Evolutionary conservation across 2,797 vertebrate species (phyloP).

Genomic region (Enteromius afrohamiltoni): DNA sequence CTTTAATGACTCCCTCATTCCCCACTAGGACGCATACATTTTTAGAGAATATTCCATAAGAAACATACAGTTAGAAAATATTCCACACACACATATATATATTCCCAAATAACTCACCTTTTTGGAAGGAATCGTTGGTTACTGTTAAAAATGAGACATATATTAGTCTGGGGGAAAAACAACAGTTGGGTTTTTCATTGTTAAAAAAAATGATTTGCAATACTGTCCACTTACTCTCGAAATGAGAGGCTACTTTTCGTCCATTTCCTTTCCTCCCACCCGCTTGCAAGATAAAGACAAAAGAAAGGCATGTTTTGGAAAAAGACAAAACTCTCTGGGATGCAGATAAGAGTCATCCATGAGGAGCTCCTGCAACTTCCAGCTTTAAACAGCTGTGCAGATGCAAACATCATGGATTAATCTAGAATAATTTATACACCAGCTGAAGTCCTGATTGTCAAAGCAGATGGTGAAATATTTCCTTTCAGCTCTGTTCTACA

Average conservation of each 20-base stretch:
- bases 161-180: constrained; percentile 41
- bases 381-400: constrained; percentile 72
- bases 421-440: constrained; percentile 66
- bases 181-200: constrained; percentile 68
- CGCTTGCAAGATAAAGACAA: constrained; percentile 69
- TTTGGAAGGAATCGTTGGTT: constrained; percentile 77
- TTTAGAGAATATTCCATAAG: constrained; percentile 14
- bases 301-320: constrained; percentile 51
- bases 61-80: constrained; percentile 24
- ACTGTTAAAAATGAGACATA: constrained; percentile 69
- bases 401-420: constrained; percentile 69
- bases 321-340: constrained; percentile 50
- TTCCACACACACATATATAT: constrained; percentile 20
- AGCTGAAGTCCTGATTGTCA: constrained; percentile 69
- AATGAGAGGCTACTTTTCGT: constrained; percentile 83
- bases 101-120: constrained; percentile 73
- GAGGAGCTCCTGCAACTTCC: constrained; percentile 50
- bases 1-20: constrained; percentile 85
- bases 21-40: constrained; percentile 73
- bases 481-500: constrained; percentile 71
- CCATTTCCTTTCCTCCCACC: constrained; percentile 70
- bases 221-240: constrained; percentile 82
- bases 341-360: constrained; percentile 61
- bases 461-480: constrained; percentile 78
- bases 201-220: constrained; percentile 66